phyloP scores from a whole-genome alignment of 2,888 invertebrate genomes.

The Colletes collaris region DNA sequence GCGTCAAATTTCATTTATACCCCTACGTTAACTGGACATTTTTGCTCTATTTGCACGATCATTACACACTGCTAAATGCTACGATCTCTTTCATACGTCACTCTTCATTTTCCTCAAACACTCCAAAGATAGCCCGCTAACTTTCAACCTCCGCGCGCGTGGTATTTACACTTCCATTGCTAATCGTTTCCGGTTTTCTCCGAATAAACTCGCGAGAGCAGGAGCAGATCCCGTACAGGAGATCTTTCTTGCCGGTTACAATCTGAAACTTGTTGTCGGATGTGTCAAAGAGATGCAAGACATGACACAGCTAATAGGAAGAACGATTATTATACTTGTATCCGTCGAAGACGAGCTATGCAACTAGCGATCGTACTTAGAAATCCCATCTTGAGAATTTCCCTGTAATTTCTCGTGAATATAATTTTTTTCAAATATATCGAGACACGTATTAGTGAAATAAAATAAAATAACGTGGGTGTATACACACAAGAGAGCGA shows the following conservation, averaged over 20 bases:
- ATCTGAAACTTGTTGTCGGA: not conserved
- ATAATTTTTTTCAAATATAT: too few relatives aligned
- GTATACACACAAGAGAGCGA: too few relatives aligned
- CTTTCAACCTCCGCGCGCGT: conserved; percentile 3
- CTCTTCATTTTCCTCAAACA: not conserved
- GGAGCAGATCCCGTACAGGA: too few relatives aligned
- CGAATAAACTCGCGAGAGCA: not conserved
- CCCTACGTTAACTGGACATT: too few relatives aligned
- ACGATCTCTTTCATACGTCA: too few relatives aligned
- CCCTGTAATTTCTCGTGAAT: too few relatives aligned
- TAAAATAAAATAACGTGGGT: too few relatives aligned
- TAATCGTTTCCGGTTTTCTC: conserved; percentile 24
- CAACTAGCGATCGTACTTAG: not conserved
- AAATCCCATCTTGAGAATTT: too few relatives aligned
- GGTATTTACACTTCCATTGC: not conserved
- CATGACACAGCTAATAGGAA: conserved; percentile 16
- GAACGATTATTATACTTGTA: conserved; percentile 10
- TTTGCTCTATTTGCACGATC: too few relatives aligned
- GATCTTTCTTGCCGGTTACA: not conserved
- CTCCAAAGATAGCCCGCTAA: not conserved
- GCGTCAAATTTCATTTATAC: too few relatives aligned
- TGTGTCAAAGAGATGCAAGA: not conserved
- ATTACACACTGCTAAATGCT: too few relatives aligned
- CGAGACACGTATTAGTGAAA: too few relatives aligned
- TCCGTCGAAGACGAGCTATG: not conserved